Base-by-base conservation (phyloP, 2,113 vertebrate genomes). In the Anhinga anhinga region DNA sequence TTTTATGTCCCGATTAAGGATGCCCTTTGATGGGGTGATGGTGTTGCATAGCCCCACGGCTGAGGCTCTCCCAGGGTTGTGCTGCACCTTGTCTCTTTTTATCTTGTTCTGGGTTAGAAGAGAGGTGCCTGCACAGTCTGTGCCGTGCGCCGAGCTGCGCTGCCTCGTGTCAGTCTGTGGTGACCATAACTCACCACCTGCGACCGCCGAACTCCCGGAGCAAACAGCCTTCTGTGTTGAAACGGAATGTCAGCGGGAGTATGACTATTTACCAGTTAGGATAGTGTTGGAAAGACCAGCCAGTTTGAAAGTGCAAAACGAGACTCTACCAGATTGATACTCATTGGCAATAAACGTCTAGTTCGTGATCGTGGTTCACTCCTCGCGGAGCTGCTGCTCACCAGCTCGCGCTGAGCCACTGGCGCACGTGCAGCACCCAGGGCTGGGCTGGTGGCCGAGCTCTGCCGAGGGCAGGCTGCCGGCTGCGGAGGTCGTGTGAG, bases 401-500 rank as follows among this genome's bases (percentile, higher is more conserved):
- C 14, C 61, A 9, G 45, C 36, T 18, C 10, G 0, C 1, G 11
- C 34, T 4, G 58, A 45, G 44, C 62, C 29, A 2, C 20, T 44
- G 2, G 8, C 10, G n/a, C 14, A 0, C 0, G 3, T 8, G 53
- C 61, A 15, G 53, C 29, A 6, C 40, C 29, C 17, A 1, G 44
- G 32, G 50, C 74, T 20, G 65, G 27, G 27, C 70, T 11, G 44
- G 30, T 1, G 36, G 40, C 53, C 17, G 34, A 36, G 58, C 40
- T n/a, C 25, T 17, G 29, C 45, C 1, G 1, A 49, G 40, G 79
- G 23, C 13, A 1, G 52, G 40, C 63, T 10, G 2, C 25, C 1
- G 1, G n/a, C 45, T 15, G 27, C 15, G 5, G 81, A 7, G 15
- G 5, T 13, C 45, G n/a, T 18, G 42, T 1, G 5, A 13, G 14